phyloP scores from a whole-genome alignment of 2,113 vertebrate genomes.

The Salvator merianae region DNA sequence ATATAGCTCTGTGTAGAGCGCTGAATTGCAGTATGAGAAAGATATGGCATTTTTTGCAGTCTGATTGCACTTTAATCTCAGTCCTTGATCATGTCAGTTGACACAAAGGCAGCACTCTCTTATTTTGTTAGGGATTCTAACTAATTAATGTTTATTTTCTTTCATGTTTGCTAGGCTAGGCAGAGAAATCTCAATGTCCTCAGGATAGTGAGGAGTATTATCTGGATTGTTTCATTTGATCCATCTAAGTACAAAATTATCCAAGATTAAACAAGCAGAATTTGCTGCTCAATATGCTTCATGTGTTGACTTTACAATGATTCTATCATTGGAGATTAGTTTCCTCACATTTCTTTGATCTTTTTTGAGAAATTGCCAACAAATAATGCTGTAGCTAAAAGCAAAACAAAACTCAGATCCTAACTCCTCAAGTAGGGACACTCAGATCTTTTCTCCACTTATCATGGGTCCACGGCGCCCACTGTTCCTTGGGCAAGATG shows the following conservation, averaged over 20 bases:
- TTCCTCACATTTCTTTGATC: neutral
- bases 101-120: constrained; percentile 27
- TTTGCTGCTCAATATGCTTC: neutral
- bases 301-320: constrained; percentile 16
- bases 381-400: neutral
- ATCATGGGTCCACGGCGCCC: too few relatives aligned
- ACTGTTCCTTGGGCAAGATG: too few relatives aligned
- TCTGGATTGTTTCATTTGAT: constrained; percentile 24
- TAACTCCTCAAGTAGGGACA: too few relatives aligned
- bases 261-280: constrained; percentile 16
- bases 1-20: too few relatives aligned
- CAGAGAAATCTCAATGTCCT: constrained; percentile 9
- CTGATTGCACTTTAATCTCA: constrained; percentile 32
- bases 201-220: constrained; percentile 4
- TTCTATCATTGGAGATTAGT: neutral
- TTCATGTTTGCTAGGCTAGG: constrained; percentile 39
- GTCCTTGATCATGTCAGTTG: constrained; percentile 46
- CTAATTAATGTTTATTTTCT: constrained; percentile 42
- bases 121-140: constrained; percentile 53
- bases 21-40: too few relatives aligned
- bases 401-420: too few relatives aligned
- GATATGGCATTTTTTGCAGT: too few relatives aligned
- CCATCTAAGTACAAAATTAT: neutral
- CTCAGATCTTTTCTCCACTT: too few relatives aligned
- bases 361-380: neutral